Base-by-base conservation (phyloP, 1,140 invertebrate genomes). In the Pomacea maculata region DNA sequence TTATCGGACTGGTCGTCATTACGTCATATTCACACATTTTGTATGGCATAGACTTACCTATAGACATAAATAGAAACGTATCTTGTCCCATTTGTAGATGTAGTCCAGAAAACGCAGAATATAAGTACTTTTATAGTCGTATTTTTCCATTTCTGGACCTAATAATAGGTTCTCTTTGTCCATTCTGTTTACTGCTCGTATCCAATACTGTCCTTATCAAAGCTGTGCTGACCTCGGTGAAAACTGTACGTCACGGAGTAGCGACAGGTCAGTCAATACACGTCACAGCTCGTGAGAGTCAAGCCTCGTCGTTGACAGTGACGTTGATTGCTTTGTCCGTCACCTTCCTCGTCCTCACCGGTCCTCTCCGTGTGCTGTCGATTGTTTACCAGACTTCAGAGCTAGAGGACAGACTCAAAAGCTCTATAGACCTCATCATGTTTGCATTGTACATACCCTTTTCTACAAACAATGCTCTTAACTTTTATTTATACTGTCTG, bases 81-180 rank as follows among this genome's bases (percentile, higher is more conserved):
- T 45, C 34, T 45, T 21, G 52, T 19, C 61, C 80, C 29, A 19
- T 74, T 11, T 12, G 54, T 17, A 25, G 63, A 17, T 29, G 29
- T 15, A 25, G 67, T 73, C 34, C 25, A 11, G 54, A 21, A 10
- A 65, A 57, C 29, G 65, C 25, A 21, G 71, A 70, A 19, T 74
- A 75, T 64, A 52, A 67, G 21, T 81, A 79, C 61, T 81, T 86
- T 64, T 64, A 80, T 9, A 61, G 54, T 6, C 73, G 77, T 21
- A 73, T 84, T 34, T 79, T 81, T 78, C 84, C 83, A 8, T 84
- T 83, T 83, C 70, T 86, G 52, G 85, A 86, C 19, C 21, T 55
- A 12, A n/a, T 52, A 68, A 76, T 83, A 57, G 57, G 70, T 54
- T 34, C 34, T 11, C 14, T 75, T 34, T 11, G 29, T 55, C 73